Base-by-base conservation (phyloP, 2,113 vertebrate species). In the Odontesthes bonariensis region DNA sequence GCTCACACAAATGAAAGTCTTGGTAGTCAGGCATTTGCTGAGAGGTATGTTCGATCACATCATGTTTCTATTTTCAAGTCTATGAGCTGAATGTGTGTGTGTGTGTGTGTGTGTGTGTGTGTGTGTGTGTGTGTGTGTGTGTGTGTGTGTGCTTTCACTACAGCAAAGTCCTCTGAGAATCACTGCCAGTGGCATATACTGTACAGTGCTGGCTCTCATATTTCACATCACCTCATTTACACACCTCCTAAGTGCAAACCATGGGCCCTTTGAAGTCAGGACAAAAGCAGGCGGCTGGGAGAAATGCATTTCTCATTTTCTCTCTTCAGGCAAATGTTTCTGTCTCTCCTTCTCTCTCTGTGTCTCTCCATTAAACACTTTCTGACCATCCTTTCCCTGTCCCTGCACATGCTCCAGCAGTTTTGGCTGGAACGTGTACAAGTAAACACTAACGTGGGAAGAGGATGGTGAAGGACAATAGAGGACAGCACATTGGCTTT, bases 181-280 rank as follows among this genome's bases (percentile, higher is more conserved):
- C 32, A 42, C 57, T 46, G 66, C 79, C 76, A 40, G 33, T 66
- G 83, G 79, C 81, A 77, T 46, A 66, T n/a, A 75, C 70, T 77
- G 72, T 33, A 44, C 32, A 53, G 65, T 59, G 38, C 52, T 55
- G 77, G 47, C 82, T 81, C 86, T 84, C 78, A 69, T 86, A 74
- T 84, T 75, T 68, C 79, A 67, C 77, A 79, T 86, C 81, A 71
- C 76, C 72, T 85, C 74, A 80, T 87, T 89, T 77, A 76, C 70
- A 83, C 77, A 69, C 83, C 71, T 82, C 73, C 52, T 76, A 76
- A 85, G 75, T 68, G 60, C 62, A 72, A 77, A 80, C 71, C 60
- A 57, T 35, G 19, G 20, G 35, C 40, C 68, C 85, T 90, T 86
- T 91, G 86, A 92, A 87, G 90, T 89, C 73, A 31, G 79, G 75